Base-by-base conservation (phyloP, 2,113 vertebrate genomes). In the Perca flavescens region DNA sequence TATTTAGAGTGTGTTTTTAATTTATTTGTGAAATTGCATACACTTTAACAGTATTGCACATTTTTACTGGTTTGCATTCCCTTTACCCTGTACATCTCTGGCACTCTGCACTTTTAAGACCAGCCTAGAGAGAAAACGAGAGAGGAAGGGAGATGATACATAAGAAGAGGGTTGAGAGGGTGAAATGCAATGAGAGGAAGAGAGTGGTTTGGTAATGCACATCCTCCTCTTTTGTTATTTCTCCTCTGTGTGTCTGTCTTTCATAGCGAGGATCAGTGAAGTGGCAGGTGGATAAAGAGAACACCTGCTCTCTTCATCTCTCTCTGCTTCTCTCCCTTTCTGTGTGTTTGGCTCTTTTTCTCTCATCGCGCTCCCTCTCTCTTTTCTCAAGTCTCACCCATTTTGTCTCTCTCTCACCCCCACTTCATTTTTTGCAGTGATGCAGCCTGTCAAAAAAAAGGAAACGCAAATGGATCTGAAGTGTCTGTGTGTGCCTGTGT, bases 211-310 rank as follows among this genome's bases (percentile, higher is more conserved):
- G 79, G 79, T 90, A 90, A 89, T 92, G 91, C 88, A 87, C 73
- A 66, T 89, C 65, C 86, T 87, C 76, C 74, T 82, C 86, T 83
- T 89, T 77, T 88, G 71, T 86, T 65, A 76, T 87, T 85, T 87
- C 69, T 88, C 76, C 63, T 86, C 88, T 66, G 80, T 83, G 66
- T 84, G 72, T 83, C 69, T 79, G 87, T 87, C 90, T 91, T 86
- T 91, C 89, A 88, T 84, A 67, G 86, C 7, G 84, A 82, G 89
- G 87, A 91, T 92, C 87, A 84, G 91, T 92, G 90, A 91, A 94
- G 90, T 94, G 93, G 93, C 92, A 94, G 93, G 91, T 93, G 89
- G 88, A 93, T 92, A 88, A 93, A 93, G 88, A 89, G 91, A 87
- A 91, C 94, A 94, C 93, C 92, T 93, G 94, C 92, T 90, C 91